Evolutionary conservation across 2,113 vertebrate species (phyloP).

Genomic region (Dromiciops gliroides): DNA sequence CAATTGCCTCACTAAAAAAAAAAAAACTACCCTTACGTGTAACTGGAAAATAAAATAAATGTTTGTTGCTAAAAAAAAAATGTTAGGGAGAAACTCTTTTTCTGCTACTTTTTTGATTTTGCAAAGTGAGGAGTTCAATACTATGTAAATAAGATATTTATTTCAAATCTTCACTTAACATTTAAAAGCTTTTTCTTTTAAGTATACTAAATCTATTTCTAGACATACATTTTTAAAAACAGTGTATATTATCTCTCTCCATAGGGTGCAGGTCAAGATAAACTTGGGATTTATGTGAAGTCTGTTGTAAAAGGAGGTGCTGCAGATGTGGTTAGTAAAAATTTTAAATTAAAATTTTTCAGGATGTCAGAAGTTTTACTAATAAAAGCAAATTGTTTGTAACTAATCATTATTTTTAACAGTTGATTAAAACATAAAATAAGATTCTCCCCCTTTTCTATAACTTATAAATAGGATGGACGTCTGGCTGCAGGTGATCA

Average conservation of each 20-base stretch:
- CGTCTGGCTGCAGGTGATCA: slow-evolving; percentile 97
- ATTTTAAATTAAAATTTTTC: slow-evolving; percentile 15
- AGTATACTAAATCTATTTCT: background rate
- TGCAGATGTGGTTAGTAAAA: slow-evolving; percentile 92
- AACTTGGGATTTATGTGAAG: slow-evolving; percentile 98
- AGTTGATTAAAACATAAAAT: rapidly evolving
- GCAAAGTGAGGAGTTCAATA: background rate
- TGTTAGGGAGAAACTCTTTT: background rate
- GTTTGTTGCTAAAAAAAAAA: too few species aligned
- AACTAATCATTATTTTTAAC: background rate
- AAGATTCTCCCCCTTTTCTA: background rate
- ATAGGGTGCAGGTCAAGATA: slow-evolving; percentile 98
- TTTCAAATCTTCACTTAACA: background rate
- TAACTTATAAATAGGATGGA: slow-evolving; percentile 87
- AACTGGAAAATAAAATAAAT: too few species aligned
- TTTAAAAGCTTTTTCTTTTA: background rate
- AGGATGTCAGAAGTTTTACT: background rate
- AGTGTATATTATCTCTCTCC: slow-evolving; percentile 34
- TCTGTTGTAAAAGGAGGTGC: slow-evolving; percentile 98
- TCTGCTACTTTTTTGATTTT: background rate
- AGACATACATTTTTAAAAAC: background rate
- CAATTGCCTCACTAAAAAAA: too few species aligned
- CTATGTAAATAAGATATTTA: background rate
- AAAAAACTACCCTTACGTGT: too few species aligned
- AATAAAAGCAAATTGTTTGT: background rate